These are phyloP conservation scores for Gnathonemus longibarbis DNA, from an alignment of 2,113 vertebrate species.

Conservation along the genomic window DNA sequence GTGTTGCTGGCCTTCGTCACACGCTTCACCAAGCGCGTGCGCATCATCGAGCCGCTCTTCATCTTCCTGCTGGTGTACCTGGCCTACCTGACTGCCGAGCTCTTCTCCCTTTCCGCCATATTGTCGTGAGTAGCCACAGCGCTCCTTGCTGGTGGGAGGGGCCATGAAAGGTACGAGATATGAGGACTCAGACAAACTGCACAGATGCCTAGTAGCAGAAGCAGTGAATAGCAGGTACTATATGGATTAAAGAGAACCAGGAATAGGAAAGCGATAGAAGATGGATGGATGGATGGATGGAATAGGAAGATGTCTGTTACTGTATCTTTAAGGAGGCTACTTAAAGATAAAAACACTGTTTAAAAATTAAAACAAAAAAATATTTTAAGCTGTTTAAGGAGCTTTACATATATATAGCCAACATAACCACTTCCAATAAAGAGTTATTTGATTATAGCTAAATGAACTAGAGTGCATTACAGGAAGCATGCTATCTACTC, in stretches of 20 bases:
- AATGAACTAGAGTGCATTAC: background rate
- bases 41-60: slow-evolving; percentile 92
- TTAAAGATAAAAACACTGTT: background rate
- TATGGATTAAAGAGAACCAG: background rate
- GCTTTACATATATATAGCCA: background rate
- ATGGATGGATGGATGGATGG: background rate
- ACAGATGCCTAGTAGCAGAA: background rate
- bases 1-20: slow-evolving; percentile 86
- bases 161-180: background rate
- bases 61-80: slow-evolving; percentile 91
- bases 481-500: background rate
- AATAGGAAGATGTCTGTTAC: background rate
- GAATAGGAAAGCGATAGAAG: background rate
- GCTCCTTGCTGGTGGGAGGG: background rate
- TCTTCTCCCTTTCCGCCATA: slow-evolving; percentile 88
- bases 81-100: slow-evolving; percentile 90
- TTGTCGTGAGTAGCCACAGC: slow-evolving; percentile 75
- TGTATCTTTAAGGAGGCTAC: background rate
- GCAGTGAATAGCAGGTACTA: background rate
- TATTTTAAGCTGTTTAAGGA: background rate
- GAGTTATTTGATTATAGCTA: background rate
- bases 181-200: background rate
- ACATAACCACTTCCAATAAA: background rate
- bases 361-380: background rate
- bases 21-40: slow-evolving; percentile 91